A percentile compares a stretch with the other conserved stretches of the same genome.
Conservation (phyloP, 2,113 vertebrate species). For the Heloderma charlesbogerti region DNA sequence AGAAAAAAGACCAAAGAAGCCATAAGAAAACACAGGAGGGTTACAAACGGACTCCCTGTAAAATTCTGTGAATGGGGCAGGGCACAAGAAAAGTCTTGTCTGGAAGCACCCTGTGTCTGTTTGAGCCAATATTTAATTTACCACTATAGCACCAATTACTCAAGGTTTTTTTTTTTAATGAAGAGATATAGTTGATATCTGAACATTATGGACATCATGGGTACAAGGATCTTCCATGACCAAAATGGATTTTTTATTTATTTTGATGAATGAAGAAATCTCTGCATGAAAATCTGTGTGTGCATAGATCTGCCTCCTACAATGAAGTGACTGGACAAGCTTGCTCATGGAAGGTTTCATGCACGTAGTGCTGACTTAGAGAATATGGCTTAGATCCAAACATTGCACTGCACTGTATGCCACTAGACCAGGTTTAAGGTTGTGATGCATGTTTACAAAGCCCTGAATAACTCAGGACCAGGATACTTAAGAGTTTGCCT, state of each 20-base stretch:
- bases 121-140: conserved; percentile 12
- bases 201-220: not conserved
- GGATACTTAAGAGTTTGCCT: too few species aligned
- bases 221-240: not conserved
- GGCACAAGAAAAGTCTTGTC: not conserved
- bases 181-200: not conserved
- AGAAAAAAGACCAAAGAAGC: not conserved
- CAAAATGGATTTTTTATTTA: not conserved
- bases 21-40: not conserved
- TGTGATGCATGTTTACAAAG: too few species aligned
- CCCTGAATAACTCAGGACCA: too few species aligned
- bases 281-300: not conserved
- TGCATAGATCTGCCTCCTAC: not conserved
- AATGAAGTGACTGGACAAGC: not conserved
- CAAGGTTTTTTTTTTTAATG: not conserved
- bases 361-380: not conserved
- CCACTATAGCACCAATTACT: not conserved
- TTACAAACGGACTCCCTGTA: not conserved
- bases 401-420: too few species aligned
- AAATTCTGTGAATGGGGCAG: not conserved
- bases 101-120: not conserved
- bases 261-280: not conserved
- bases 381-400: not conserved
- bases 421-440: too few species aligned
- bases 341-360: not conserved